Base-by-base conservation (phyloP, 30 jellyfish, hydroid and myxozoan species). In the Morbakka virulenta region DNA sequence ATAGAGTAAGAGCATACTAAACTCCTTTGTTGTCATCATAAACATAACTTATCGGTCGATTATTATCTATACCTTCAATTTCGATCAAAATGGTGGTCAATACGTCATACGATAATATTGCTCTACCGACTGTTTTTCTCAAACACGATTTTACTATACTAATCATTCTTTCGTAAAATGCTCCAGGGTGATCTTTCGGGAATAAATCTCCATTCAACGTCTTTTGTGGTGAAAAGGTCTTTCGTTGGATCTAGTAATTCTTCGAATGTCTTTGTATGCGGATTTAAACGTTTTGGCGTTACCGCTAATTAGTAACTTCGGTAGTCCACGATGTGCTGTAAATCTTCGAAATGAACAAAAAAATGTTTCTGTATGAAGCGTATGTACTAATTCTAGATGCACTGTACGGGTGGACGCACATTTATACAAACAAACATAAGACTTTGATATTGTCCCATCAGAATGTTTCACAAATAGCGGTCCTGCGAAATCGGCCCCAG, bases 41-140 rank as follows among this genome's bases (percentile, higher is more conserved):
- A 27, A 51, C 70, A 51, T 73, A 73, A 12, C 50, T 73, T 14
- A 50, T 51, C 28, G 85, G 85, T 32, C 85, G 49, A 9, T 50
- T 26, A 30, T 73, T 73, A 52, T 51, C 51, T n/a, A 48, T 32
- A 14, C 74, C n/a, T 51, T 73, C 85, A 20, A 73, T 74, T 52
- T 73, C 76, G 3, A 73, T 57, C 26, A 73, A 49, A 1, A 50
- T 27, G 13, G 75, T 73, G 28, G 22, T 73, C 3, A 49, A 21
- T 25, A 51, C 85, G 21, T 73, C 76, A 36, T 51, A 50, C 13
- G 50, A 26, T 50, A 73, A 52, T 36, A 52, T 26, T 21, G 85
- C 75, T 73, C 85, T 73, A 17, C 85, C 76, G n/a, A 73, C 57
- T 26, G 28, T 73, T 57, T 73, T 50, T n/a, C 85, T 73, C 25